These are phyloP conservation scores for Brachionus paranguensis DNA, from an alignment of 1,140 invertebrate species.

Conservation along the genomic window DNA sequence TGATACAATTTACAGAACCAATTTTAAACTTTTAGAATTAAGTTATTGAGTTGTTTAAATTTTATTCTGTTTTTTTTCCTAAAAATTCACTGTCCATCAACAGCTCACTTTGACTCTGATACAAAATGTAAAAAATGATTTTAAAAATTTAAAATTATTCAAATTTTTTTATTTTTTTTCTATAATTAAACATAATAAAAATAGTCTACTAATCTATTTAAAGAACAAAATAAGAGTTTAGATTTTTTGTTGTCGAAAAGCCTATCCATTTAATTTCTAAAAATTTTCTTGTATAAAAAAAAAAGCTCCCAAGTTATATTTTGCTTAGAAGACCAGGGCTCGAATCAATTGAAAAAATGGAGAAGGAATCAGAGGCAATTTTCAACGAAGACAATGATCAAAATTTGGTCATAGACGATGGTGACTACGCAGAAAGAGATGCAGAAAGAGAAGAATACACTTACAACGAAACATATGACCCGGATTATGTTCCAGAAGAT, in stretches of 20 bases:
- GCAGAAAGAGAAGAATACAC: not conserved
- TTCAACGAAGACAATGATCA: not conserved
- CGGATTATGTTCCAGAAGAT: not conserved
- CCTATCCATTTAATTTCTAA: not conserved
- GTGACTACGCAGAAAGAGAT: not conserved
- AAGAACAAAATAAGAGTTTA: not conserved
- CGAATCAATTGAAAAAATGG: not conserved
- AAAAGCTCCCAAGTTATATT: not conserved
- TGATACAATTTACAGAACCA: too few relatives aligned
- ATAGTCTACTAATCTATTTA: not conserved
- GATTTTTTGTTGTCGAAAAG: not conserved
- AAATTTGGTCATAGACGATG: constrained; percentile 2
- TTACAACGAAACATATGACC: not conserved
- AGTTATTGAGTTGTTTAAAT: too few relatives aligned
- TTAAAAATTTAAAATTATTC: too few relatives aligned
- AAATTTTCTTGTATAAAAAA: not conserved
- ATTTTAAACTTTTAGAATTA: too few relatives aligned
- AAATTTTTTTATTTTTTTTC: not conserved
- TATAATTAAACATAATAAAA: not conserved
- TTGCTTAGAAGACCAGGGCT: not conserved
- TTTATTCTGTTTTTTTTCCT: too few relatives aligned
- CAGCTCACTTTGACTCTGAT: too few relatives aligned
- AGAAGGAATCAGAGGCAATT: not conserved
- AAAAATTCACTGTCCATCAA: too few relatives aligned
- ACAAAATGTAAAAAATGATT: too few relatives aligned